Conservation (phyloP, 2,888 invertebrate genomes). For the Schizotus pectinicornis region DNA sequence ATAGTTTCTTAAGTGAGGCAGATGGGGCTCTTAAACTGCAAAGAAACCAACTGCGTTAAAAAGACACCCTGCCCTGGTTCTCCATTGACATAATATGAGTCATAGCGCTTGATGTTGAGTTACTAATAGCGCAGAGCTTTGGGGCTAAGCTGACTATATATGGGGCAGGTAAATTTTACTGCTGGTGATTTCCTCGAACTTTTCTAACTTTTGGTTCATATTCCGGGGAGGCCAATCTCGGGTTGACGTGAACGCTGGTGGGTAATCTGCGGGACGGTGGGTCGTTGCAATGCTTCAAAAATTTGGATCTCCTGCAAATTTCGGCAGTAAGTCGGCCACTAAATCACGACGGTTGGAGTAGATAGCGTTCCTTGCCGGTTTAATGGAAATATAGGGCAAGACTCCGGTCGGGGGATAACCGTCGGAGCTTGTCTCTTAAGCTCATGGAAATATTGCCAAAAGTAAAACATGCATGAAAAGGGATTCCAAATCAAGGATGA, state of each 20-base stretch:
- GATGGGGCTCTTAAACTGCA: no score
- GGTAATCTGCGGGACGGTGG: neutral
- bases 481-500: conserved; percentile 1
- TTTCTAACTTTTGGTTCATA: neutral
- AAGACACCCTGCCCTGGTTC: no score
- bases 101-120: no score
- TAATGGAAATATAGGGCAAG: conserved; percentile 12
- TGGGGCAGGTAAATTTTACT: no score
- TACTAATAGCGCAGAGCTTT: no score
- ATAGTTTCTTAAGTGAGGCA: no score
- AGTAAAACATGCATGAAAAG: conserved; percentile 16
- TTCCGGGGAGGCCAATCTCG: neutral
- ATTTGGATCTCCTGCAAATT: conserved; percentile 6
- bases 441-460: neutral
- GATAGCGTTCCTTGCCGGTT: conserved; percentile 12
- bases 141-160: no score
- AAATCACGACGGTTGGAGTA: conserved; percentile 11
- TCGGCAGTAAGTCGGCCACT: conserved; percentile 10
- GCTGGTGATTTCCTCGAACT: no score
- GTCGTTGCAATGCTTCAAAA: neutral
- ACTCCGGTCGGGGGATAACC: conserved; percentile 4
- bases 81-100: no score
- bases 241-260: neutral
- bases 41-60: no score
- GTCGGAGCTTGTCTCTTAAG: neutral